Base-by-base conservation (phyloP, 2,888 invertebrate species). In the Erebia palarica region DNA sequence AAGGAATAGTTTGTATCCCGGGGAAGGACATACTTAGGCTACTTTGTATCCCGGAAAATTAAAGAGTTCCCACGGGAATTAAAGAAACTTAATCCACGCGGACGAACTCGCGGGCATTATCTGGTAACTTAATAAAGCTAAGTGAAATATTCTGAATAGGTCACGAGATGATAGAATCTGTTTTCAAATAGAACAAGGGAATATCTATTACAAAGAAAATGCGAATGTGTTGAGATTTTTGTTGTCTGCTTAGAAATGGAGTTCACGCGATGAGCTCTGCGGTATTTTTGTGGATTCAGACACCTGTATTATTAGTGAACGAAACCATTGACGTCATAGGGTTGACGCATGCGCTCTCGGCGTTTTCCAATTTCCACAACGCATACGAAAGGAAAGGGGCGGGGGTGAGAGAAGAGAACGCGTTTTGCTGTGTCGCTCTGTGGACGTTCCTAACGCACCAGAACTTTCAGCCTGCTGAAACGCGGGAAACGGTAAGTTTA, bases 251-350 rank as follows among this genome's bases (percentile, higher is more conserved):
- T 59, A 9, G 51, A 67, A 60, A 73, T 70, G 47, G 53, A 70
- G 65, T 65, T 49, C 66, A 64, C 61, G 65, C 70, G 68, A 65
- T 27, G 73, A 64, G 73, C 64, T 75, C 71, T 80, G 80, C 80
- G 76, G 81, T 76, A 79, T 78, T 79, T 78, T 79, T 77, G 78
- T 81, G 76, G 78, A 81, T 81, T 84, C 82, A 83, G 83, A 87
- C 86, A 89, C 90, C 90, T 91, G 90, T 91, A 87, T 86, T 91
- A 87, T 86, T 88, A 87, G 86, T 91, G 91, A 92, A 91, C 86
- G 91, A 85, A 89, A 78, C 86, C 89, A 92, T 92, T 92, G 92
- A 92, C 92, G 92, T 92, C 92, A 92, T 86, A 84, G 83, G 81
- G 78, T 79, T 85, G 81, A 86, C 89, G 90, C 81, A 75, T 84